Percentiles rank a stretch among this genome's conserved stretches.
Conservation (phyloP, 2,113 vertebrate genomes). For the Bubo blakistoni region DNA sequence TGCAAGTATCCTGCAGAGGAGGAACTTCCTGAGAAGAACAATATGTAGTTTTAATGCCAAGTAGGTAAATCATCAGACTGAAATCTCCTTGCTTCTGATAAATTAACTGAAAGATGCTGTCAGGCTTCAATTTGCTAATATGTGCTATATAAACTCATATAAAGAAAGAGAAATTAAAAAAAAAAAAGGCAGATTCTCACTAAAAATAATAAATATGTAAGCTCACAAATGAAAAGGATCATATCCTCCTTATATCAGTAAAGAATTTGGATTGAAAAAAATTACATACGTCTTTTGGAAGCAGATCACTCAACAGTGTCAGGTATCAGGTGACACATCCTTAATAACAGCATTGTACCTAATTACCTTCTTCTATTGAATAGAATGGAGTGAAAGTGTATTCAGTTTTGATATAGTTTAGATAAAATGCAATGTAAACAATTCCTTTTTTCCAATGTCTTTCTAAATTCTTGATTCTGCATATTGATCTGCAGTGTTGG, state of each 20-base stretch:
- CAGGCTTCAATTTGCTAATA: neutral
- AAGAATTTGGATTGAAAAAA: neutral
- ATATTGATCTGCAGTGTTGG: neutral
- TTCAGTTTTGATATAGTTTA: neutral
- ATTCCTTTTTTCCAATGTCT: neutral
- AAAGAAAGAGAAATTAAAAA: neutral
- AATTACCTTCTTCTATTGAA: neutral
- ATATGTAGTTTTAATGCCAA: constrained; percentile 32
- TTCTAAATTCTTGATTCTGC: neutral
- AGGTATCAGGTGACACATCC: neutral
- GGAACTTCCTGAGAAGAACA: constrained; percentile 57
- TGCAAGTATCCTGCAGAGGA: neutral
- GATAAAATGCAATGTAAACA: neutral
- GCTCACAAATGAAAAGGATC: neutral
- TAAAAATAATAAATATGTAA: neutral
- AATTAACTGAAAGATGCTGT: neutral
- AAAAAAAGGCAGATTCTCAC: neutral
- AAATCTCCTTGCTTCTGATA: neutral
- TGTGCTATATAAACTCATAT: neutral
- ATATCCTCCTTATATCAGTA: neutral
- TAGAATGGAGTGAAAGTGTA: neutral
- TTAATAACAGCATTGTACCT: neutral
- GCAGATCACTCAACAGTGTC: neutral
- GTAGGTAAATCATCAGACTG: neutral
- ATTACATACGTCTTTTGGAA: neutral